Base-by-base conservation (phyloP, 2,797 vertebrate genomes). In the Acanthopagrus latus region DNA sequence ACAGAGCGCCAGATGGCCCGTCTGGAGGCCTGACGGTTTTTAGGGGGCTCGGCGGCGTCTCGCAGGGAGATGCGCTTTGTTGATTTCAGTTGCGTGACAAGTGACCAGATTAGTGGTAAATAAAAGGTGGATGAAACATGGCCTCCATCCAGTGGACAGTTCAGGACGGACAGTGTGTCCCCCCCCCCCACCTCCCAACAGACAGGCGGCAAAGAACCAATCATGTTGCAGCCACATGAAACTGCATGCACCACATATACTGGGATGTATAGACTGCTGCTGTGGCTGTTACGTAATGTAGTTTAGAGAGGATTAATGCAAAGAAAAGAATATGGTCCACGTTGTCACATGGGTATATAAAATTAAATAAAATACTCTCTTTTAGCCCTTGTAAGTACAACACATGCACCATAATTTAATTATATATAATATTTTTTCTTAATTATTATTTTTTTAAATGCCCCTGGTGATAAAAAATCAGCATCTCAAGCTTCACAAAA, bases 1-100 rank as follows among this genome's bases (percentile, higher is more conserved):
- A 93, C 91, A 74, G 74, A 43, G 25, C 86, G 86, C 84, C 93
- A 94, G 94, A 94, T 94, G 94, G 93, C 81, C 66, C 23, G 88
- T 88, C 88, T 92, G 84, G 74, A 73, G 80, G 76, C 72, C 78
- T 33, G 44, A 46, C 57, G 74, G 78, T 63, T 85, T 84, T 75
- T 14, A 68, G 84, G 84, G 57, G 86, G 75, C 78, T 90, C 78
- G 71, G 52, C 76, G 67, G 63, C 81, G 86, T 89, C 89, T 86
- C 29, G 73, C 63, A 48, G 52, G 16, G 71, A 69, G 58, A 79
- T 46, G 78, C 62, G 87, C 88, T 89, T 91, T 92, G 89, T 92
- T 83, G 80, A 74, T 72, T 78, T 84, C 23, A 74, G 57, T 69
- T 80, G 81, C 87, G 80, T 82, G 90, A 90, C 89, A 65, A 58